phyloP scores from a whole-genome alignment of 2,888 invertebrate genomes.

The Tuta absoluta region DNA sequence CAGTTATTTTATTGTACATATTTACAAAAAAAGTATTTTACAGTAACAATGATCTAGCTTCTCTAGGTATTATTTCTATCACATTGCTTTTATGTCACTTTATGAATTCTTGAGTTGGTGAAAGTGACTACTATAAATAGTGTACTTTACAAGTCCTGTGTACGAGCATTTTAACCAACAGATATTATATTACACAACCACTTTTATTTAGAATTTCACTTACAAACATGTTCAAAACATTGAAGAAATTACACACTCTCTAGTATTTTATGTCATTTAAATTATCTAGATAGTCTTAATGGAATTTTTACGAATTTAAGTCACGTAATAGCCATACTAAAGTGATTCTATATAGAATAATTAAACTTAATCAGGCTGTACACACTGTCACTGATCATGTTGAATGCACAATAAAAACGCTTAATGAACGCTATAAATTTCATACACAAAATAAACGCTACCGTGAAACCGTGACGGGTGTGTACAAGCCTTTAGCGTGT shows the following conservation, averaged over 20 bases:
- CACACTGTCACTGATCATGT: constrained; percentile 47
- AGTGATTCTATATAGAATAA: constrained; percentile 17
- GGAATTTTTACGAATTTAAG: too few relatives aligned
- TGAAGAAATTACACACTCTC: not conserved
- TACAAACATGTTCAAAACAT: not conserved
- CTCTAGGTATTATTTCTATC: constrained; percentile 80
- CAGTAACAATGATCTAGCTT: constrained; percentile 81
- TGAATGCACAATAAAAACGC: constrained; percentile 53
- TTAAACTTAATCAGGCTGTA: constrained; percentile 41
- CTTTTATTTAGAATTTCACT: constrained; percentile 43
- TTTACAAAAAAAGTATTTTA: constrained; percentile 75
- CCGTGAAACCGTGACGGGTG: constrained; percentile 44
- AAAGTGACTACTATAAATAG: constrained; percentile 14
- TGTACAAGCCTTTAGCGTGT: constrained; percentile 48
- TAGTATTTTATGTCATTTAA: too few relatives aligned
- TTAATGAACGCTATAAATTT: constrained; percentile 62
- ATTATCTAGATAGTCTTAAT: not conserved
- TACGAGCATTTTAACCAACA: constrained; percentile 40
- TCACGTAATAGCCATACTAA: constrained; percentile 36
- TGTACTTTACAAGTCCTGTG: constrained; percentile 4
- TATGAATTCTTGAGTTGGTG: constrained; percentile 32
- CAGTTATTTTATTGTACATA: constrained; percentile 77
- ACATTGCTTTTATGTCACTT: constrained; percentile 62
- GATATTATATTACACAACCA: constrained; percentile 64
- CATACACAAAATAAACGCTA: constrained; percentile 51